phyloP scores from a whole-genome alignment of 2,113 vertebrate species.

The Egretta garzetta region DNA sequence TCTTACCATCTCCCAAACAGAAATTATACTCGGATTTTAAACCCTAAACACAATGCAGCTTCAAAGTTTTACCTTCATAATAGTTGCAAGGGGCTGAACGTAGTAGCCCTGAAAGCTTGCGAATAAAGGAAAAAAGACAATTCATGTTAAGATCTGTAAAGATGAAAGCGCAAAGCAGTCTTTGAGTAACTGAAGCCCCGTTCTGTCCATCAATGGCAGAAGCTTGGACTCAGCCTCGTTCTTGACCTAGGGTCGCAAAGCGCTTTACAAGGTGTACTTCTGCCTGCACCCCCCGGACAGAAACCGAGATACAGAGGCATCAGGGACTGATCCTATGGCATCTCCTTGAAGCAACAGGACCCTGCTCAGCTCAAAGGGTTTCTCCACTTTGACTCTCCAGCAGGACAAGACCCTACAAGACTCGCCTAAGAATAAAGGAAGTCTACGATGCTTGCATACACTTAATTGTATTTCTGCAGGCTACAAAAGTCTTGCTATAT shows the following conservation, averaged over 20 bases:
- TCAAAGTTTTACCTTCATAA: not conserved
- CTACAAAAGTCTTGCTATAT: constrained; percentile 5
- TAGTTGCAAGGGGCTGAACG: not conserved
- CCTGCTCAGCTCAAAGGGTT: not conserved
- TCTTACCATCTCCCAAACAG: not conserved
- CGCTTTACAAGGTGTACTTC: not conserved
- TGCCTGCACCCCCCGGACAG: not conserved
- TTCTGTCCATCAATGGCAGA: not conserved
- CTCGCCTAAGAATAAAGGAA: not conserved
- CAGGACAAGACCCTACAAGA: constrained; percentile 43
- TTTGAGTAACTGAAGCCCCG: not conserved
- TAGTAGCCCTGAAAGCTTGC: not conserved
- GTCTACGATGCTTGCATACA: not conserved
- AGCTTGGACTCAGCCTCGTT: not conserved
- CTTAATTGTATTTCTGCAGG: constrained; percentile 44
- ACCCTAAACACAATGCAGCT: not conserved
- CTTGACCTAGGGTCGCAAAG: not conserved
- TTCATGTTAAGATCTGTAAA: not conserved
- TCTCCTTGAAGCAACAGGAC: not conserved
- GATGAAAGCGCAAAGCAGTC: not conserved
- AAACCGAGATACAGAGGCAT: rapidly evolving
- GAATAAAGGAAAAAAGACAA: not conserved
- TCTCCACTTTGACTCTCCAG: rapidly evolving
- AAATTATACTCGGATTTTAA: not conserved
- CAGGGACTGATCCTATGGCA: rapidly evolving